Percentiles rank a stretch among this genome's conserved stretches.
Conservation (phyloP, 2,888 invertebrate species). For the Pemphredon lugubris region DNA sequence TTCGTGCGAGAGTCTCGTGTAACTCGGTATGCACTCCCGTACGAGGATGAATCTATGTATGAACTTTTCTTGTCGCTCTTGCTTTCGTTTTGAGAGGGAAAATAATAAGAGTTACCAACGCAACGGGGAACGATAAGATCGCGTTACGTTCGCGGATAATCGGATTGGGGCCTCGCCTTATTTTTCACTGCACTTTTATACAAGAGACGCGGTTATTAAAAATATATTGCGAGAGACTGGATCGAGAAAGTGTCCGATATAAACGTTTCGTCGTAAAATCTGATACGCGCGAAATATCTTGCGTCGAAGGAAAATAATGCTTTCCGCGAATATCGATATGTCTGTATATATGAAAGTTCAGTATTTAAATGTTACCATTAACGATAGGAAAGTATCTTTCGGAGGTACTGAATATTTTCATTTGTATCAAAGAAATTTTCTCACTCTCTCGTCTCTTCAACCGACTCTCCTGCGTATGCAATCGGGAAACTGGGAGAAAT, state of each 20-base stretch:
- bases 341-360: not conserved
- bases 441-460: too few relatives aligned
- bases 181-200: not conserved
- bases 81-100: too few relatives aligned
- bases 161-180: not conserved
- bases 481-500: not conserved
- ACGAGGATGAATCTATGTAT: too few relatives aligned
- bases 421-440: too few relatives aligned
- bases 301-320: not conserved
- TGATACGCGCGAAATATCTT: not conserved
- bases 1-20: too few relatives aligned
- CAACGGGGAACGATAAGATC: too few relatives aligned
- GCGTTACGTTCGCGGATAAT: not conserved
- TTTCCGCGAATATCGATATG: not conserved
- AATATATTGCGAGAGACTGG: slow-evolving; percentile 1
- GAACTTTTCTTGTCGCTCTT: too few relatives aligned
- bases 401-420: too few relatives aligned
- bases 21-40: too few relatives aligned
- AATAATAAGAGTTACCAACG: too few relatives aligned
- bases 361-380: not conserved
- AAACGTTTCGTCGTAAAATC: slow-evolving; percentile 2
- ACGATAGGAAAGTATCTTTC: too few relatives aligned
- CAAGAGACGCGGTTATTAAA: slow-evolving; percentile 1
- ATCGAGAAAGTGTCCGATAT: not conserved
- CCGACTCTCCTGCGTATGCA: too few relatives aligned